Percentiles rank a stretch among this genome's conserved stretches.
Evolutionary conservation across 2,888 invertebrate species (phyloP).

Genomic region (Cordilura impudica): DNA sequence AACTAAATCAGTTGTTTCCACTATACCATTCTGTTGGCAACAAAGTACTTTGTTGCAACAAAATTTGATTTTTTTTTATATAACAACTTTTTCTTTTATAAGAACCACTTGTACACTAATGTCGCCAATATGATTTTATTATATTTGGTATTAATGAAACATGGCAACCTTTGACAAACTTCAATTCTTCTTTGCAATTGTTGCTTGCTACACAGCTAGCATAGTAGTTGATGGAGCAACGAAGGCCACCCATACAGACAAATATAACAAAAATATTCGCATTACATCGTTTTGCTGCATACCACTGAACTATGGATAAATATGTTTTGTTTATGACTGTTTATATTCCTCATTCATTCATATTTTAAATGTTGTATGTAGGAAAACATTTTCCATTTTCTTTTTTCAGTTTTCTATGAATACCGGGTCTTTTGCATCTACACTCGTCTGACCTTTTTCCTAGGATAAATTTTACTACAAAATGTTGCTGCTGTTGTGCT

Average conservation of each 20-base stretch:
- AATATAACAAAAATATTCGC: neutral
- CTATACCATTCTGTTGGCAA: no score
- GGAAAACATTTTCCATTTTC: constrained; percentile 55
- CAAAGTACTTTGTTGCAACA: no score
- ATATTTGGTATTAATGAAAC: no score
- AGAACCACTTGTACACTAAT: no score
- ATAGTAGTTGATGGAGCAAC: constrained; percentile 53
- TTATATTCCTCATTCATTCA: constrained; percentile 57
- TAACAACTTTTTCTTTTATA: no score
- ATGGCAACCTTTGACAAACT: constrained; percentile 38
- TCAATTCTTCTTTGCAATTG: constrained; percentile 26
- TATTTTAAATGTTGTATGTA: constrained; percentile 48
- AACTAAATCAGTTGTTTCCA: no score
- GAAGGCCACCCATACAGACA: constrained; percentile 36
- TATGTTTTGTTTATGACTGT: constrained; percentile 61
- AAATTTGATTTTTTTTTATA: no score
- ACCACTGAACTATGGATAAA: constrained; percentile 45
- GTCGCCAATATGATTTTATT: no score
- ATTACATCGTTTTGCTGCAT: constrained; percentile 26
- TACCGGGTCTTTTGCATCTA: constrained; percentile 10
- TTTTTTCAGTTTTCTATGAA: constrained; percentile 39
- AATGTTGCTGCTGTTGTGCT: neutral
- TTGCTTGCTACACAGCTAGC: constrained; percentile 8
- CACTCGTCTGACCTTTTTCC: constrained; percentile 29
- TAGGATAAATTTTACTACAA: constrained; percentile 36